Conservation (phyloP, 2,113 vertebrate genomes). For the Halcyon malimbica region DNA sequence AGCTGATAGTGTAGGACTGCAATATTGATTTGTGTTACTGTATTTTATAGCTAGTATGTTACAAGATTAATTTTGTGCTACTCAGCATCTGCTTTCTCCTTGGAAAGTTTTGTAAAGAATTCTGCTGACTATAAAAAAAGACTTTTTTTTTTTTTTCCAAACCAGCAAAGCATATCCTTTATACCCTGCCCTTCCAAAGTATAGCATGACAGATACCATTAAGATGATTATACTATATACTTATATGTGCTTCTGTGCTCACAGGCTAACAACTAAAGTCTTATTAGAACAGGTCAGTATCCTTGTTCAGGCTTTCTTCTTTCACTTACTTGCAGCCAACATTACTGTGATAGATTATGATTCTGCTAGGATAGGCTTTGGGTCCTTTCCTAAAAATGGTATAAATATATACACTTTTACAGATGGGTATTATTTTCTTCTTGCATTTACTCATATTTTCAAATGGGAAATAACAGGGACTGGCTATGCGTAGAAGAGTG, state of each 20-base stretch:
- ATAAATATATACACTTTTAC: background rate
- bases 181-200: background rate
- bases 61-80: conserved; percentile 66
- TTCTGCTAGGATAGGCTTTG: background rate
- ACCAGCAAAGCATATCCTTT: conserved; percentile 21
- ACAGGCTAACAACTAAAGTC: background rate
- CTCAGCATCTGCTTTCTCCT: conserved; percentile 65
- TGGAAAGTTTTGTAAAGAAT: conserved; percentile 50
- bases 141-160: background rate
- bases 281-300: conserved; percentile 10
- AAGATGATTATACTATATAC: conserved; percentile 32
- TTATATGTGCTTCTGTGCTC: background rate
- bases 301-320: background rate
- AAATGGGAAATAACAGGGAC: background rate
- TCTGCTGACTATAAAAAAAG: conserved; percentile 57
- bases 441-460: background rate
- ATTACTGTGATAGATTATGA: conserved; percentile 10
- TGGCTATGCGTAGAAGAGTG: background rate
- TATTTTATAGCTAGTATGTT: conserved; percentile 64
- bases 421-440: background rate
- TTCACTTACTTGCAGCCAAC: background rate
- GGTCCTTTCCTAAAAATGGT: background rate
- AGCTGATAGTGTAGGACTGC: conserved; percentile 24
- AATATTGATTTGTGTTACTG: conserved; percentile 69
- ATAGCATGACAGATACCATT: conserved; percentile 22